Evolutionary conservation across 2,113 vertebrate species (phyloP).

Genomic region (Mobula birostris): DNA sequence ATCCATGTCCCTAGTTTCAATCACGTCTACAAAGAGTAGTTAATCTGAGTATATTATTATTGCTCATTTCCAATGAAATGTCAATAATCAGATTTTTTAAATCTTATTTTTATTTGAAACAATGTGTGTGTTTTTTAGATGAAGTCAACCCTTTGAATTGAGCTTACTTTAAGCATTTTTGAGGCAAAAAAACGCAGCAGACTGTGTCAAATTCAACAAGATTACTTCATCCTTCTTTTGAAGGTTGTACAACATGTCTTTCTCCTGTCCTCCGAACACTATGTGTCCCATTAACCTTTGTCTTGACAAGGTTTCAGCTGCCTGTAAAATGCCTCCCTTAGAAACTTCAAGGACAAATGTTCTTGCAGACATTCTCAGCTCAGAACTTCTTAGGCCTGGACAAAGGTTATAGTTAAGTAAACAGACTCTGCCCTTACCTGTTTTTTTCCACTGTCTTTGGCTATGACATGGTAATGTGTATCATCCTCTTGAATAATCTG

Average conservation of each 20-base stretch:
- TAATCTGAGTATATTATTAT: neutral
- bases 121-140: neutral
- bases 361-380: neutral
- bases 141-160: constrained; percentile 55
- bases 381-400: neutral
- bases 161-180: constrained; percentile 73
- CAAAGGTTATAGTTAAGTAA: neutral
- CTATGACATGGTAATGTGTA: neutral
- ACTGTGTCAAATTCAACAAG: constrained; percentile 70
- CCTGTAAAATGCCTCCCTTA: constrained; percentile 61
- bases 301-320: constrained; percentile 65
- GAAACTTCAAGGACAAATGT: neutral
- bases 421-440: neutral
- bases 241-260: constrained; percentile 44
- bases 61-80: neutral
- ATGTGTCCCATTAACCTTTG: constrained; percentile 73
- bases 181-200: constrained; percentile 64
- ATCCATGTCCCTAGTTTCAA: neutral
- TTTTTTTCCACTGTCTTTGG: no score
- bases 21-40: neutral
- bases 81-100: neutral
- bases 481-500: no score
- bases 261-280: constrained; percentile 65
- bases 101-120: constrained; percentile 4
- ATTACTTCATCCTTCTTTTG: constrained; percentile 70